Conservation (phyloP, 1,140 invertebrate species). For the Dinoponera quadriceps region DNA sequence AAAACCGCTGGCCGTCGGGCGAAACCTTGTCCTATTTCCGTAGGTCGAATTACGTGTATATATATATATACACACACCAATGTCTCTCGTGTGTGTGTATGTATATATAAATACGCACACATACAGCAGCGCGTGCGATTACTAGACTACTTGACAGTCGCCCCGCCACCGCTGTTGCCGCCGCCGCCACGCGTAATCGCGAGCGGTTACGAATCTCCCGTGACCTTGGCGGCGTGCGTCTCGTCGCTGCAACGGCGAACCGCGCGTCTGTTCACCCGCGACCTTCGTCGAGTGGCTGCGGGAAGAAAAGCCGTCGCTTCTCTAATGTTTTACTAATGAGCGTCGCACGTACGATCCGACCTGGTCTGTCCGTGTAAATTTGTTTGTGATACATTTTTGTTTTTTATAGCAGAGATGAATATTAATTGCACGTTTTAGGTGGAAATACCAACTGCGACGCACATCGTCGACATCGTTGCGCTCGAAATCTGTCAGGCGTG, state of each 20-base stretch:
- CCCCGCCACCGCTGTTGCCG: too few relatives aligned
- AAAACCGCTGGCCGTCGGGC: not conserved
- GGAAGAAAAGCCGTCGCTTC: not conserved
- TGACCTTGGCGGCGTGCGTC: constrained; percentile 36
- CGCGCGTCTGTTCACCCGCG: constrained; percentile 26
- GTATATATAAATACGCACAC: not conserved
- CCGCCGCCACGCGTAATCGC: constrained; percentile 47
- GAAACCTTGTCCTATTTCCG: constrained; percentile 60
- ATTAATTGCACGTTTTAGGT: too few relatives aligned
- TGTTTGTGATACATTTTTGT: too few relatives aligned
- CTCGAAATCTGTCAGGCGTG: not conserved
- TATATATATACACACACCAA: not conserved
- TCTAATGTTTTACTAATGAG: not conserved
- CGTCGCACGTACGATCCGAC: too few relatives aligned
- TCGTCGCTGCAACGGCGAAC: not conserved
- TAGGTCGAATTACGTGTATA: not conserved
- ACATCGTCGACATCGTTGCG: not conserved
- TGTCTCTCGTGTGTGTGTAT: not conserved
- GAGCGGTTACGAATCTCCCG: constrained; percentile 42
- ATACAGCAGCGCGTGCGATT: constrained; percentile 17
- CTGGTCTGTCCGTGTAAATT: too few relatives aligned
- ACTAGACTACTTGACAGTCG: constrained; percentile 10
- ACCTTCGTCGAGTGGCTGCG: not conserved
- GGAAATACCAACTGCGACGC: too few relatives aligned
- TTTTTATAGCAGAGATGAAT: too few relatives aligned